Evolutionary conservation across 2,113 vertebrate species (phyloP), one percentile per base, ranked within the genome.

Genomic region (Grammomys surdaster): DNA sequence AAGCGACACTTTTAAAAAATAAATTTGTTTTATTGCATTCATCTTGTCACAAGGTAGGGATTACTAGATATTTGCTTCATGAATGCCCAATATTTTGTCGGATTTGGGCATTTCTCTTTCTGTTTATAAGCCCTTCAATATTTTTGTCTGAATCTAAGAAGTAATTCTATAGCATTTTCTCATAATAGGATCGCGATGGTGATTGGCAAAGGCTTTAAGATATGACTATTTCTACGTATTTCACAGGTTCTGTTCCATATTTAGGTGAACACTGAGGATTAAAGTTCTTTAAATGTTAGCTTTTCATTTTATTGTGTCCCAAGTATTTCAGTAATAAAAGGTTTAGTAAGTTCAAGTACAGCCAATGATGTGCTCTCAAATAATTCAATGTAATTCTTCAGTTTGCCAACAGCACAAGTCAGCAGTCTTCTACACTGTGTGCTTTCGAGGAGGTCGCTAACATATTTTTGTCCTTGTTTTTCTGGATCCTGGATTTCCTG

Each of bases 81-180:
- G 43, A 17, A 95, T 70, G 51, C 40, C 12, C 20, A 80, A 63
- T 81, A 86, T 96, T 80, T 92, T 96, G 70, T 75, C 43, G 90
- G 67, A 51, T 46, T 46, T 63, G 85, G 72, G 20, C 48, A 6
- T 65, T 69, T 69, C 20, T 87, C 13, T 90, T 51, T 89, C 88
- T 28, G 2, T 14, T 94, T 93, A 85, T 89, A 78, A 94, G 3
- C 7, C 4, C 24, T 75, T 82, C 89, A 70, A 36, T 84, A 17
- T 86, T 84, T 95, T 94, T 91, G 4, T 73, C 54, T 90, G 80
- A 88, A 95, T 19, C 86, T 75, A 85, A 76, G 31, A 90, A 43
- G 5, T 67, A 76, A 84, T 70, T 94, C 24, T 84, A 73, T 1
- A 82, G 31, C 3, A 69, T 67, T 46, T 14, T 90, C 82, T 65